Percentiles rank a stretch among this genome's conserved stretches.
These are phyloP conservation scores for Drosophila novamexicana DNA, from an alignment of 1,140 invertebrate genomes.

Conservation along the genomic window DNA sequence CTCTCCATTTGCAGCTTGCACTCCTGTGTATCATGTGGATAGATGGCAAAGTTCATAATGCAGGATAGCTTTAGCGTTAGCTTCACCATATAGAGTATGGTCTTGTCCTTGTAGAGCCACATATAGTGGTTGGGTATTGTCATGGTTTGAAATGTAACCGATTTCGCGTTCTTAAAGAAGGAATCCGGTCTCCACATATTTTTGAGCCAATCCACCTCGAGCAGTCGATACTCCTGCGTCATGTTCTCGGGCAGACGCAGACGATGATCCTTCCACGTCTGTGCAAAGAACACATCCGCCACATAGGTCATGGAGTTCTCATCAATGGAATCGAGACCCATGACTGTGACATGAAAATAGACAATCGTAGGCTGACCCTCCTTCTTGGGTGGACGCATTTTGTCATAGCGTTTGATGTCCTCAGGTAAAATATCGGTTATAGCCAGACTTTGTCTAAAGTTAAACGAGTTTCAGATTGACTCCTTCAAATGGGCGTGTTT, in stretches of 20 bases:
- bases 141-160: conserved; percentile 96
- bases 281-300: conserved; percentile 95
- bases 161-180: conserved; percentile 95
- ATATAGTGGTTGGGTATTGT: conserved; percentile 96
- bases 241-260: conserved; percentile 95
- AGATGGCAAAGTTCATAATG: conserved; percentile 96
- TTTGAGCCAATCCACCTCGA: conserved; percentile 95
- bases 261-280: conserved; percentile 95
- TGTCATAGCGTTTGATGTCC: conserved; percentile 93
- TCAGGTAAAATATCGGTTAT: conserved; percentile 94
- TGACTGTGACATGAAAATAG: conserved; percentile 96
- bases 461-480: background rate
- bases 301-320: conserved; percentile 97
- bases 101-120: conserved; percentile 95
- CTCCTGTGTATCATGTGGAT: conserved; percentile 95
- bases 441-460: conserved; percentile 89
- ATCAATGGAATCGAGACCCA: conserved; percentile 96
- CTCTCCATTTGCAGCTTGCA: conserved; percentile 97
- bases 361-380: conserved; percentile 94
- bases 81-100: conserved; percentile 95
- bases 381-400: conserved; percentile 95
- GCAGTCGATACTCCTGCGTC: conserved; percentile 94
- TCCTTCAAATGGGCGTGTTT: background rate
- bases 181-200: conserved; percentile 96
- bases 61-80: conserved; percentile 93